These are phyloP conservation scores for Mobula hypostoma DNA, from an alignment of 2,113 vertebrate genomes.

Conservation along the genomic window DNA sequence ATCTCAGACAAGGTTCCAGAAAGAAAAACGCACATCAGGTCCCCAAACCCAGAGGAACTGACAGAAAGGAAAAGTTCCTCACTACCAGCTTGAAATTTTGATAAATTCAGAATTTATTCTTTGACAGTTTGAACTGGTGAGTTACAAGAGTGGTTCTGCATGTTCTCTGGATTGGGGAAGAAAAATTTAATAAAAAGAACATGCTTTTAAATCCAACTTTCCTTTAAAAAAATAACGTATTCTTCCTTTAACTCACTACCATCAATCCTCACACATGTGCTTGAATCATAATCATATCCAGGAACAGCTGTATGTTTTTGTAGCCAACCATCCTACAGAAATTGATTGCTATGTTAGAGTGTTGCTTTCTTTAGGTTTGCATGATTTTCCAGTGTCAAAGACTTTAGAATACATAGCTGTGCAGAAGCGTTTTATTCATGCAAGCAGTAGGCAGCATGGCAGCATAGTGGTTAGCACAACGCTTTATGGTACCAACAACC, in stretches of 20 bases:
- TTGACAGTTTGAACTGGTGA: not conserved
- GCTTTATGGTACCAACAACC: too few species aligned
- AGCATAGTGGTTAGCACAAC: too few species aligned
- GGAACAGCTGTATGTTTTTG: not conserved
- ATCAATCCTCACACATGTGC: conserved; percentile 13
- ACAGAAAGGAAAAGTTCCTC: not conserved
- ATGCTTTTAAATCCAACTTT: not conserved
- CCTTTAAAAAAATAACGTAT: not conserved
- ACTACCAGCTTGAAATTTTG: not conserved
- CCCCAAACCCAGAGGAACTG: not conserved
- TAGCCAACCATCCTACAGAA: not conserved
- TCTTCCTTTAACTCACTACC: not conserved
- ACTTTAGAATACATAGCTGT: not conserved
- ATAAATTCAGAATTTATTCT: not conserved
- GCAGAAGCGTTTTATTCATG: not conserved
- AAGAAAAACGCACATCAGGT: not conserved
- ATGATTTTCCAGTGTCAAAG: not conserved
- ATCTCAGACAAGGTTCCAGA: not conserved
- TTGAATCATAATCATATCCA: conserved; percentile 5
- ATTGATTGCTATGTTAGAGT: not conserved
- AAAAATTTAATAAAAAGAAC: not conserved
- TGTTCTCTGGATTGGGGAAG: not conserved
- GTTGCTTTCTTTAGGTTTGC: not conserved
- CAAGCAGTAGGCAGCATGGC: not conserved
- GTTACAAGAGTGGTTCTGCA: not conserved